A percentile compares a stretch with the other conserved stretches of the same genome.
Conservation (phyloP, 2,113 vertebrate genomes). For the Macaca nemestrina region DNA sequence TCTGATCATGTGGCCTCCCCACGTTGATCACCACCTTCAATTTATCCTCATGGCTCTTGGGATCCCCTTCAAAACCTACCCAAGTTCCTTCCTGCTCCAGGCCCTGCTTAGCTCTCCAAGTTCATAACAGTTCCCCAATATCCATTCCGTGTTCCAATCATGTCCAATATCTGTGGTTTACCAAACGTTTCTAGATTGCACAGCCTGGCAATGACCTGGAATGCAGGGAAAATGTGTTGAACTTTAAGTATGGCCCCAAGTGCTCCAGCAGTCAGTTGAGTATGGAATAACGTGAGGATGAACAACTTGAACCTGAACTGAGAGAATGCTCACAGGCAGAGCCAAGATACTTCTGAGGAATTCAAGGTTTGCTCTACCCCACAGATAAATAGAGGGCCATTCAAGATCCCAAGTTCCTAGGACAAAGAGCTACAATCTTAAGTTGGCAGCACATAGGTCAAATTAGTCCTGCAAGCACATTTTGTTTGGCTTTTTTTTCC, state of each 20-base stretch:
- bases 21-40: background rate
- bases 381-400: background rate
- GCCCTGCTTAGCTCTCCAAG: background rate
- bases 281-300: background rate
- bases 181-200: background rate
- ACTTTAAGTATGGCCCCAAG: background rate
- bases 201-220: background rate
- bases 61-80: background rate
- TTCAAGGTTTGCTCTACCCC: background rate
- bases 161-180: background rate
- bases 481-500: background rate
- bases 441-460: background rate
- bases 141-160: background rate
- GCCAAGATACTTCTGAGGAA: background rate
- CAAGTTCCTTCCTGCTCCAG: background rate
- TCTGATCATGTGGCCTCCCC: background rate
- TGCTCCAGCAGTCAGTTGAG: background rate
- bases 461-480: background rate
- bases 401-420: background rate
- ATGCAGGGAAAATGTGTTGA: background rate
- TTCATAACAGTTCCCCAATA: background rate
- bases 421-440: background rate
- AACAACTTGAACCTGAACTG: background rate
- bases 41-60: background rate
- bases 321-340: background rate